These are phyloP conservation scores for Didymodactylos carnosus DNA, from an alignment of 2,888 invertebrate genomes.

Conservation along the genomic window DNA sequence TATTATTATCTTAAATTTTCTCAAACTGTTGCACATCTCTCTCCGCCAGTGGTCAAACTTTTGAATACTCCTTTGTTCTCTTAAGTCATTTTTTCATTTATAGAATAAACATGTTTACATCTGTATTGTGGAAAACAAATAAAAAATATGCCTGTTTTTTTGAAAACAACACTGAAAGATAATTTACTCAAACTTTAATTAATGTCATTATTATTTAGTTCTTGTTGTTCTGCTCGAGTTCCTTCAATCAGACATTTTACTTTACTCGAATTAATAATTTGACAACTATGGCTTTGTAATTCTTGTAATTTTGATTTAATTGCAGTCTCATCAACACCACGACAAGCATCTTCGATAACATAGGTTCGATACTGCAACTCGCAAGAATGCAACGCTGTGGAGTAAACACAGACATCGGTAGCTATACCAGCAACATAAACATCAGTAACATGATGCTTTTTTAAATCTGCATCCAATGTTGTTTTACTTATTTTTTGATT, in stretches of 20 bases:
- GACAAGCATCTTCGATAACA: slow-evolving; percentile 67
- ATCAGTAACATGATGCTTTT: slow-evolving; percentile 60
- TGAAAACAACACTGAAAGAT: too few species aligned
- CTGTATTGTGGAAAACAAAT: too few species aligned
- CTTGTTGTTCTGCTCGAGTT: too few species aligned
- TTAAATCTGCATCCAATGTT: slow-evolving; percentile 56
- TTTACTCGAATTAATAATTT: neutral
- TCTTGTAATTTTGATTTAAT: slow-evolving; percentile 43
- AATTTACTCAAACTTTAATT: too few species aligned
- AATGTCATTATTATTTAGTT: too few species aligned
- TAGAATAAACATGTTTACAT: too few species aligned
- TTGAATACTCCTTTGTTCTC: too few species aligned
- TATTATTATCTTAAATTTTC: too few species aligned
- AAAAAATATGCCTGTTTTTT: too few species aligned
- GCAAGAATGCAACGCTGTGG: slow-evolving; percentile 67
- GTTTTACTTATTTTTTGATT: slow-evolving; percentile 76
- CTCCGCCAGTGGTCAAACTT: too few species aligned
- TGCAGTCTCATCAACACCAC: slow-evolving; percentile 64
- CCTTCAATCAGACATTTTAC: neutral
- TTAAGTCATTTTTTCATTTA: too few species aligned
- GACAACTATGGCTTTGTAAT: neutral
- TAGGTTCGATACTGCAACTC: slow-evolving; percentile 71
- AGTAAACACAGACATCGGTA: slow-evolving; percentile 72
- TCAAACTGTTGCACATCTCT: too few species aligned
- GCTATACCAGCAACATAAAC: slow-evolving; percentile 84